These are phyloP conservation scores for Harpalus rubripes DNA, from an alignment of 2,888 invertebrate genomes.

Conservation along the genomic window DNA sequence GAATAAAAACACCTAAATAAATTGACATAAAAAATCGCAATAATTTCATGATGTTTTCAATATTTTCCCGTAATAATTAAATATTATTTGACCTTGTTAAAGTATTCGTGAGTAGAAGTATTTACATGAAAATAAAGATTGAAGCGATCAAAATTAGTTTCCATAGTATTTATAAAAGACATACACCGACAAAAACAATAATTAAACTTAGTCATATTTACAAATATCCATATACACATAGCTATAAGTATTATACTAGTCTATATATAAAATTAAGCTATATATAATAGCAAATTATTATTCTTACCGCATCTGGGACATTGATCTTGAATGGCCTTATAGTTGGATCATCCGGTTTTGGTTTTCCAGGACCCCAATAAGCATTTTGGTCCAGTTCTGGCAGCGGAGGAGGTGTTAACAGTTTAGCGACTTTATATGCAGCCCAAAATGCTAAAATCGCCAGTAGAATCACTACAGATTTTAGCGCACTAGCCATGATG, in stretches of 20 bases:
- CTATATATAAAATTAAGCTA: background rate
- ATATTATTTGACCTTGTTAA: no score
- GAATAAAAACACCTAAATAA: background rate
- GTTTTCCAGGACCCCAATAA: constrained; percentile 81
- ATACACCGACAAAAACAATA: background rate
- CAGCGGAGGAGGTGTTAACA: constrained; percentile 52
- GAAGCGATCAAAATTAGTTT: background rate
- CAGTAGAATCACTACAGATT: constrained; percentile 23
- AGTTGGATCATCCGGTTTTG: constrained; percentile 77
- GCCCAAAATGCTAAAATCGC: constrained; percentile 51
- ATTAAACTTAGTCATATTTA: background rate
- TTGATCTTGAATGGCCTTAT: constrained; percentile 81
- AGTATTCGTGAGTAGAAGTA: no score
- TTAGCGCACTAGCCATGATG: constrained; percentile 40
- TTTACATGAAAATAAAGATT: background rate
- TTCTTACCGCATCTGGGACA: constrained; percentile 80
- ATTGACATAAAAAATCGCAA: no score
- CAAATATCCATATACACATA: background rate
- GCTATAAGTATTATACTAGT: background rate
- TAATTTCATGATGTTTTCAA: no score
- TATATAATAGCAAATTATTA: background rate
- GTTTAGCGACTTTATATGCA: constrained; percentile 52
- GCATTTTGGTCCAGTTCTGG: constrained; percentile 72
- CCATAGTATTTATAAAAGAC: background rate
- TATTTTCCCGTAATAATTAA: no score